Evolutionary conservation across 2,797 vertebrate genomes (phyloP), one percentile per base, ranked within the genome.

Genomic region (Crocidura indochinensis): DNA sequence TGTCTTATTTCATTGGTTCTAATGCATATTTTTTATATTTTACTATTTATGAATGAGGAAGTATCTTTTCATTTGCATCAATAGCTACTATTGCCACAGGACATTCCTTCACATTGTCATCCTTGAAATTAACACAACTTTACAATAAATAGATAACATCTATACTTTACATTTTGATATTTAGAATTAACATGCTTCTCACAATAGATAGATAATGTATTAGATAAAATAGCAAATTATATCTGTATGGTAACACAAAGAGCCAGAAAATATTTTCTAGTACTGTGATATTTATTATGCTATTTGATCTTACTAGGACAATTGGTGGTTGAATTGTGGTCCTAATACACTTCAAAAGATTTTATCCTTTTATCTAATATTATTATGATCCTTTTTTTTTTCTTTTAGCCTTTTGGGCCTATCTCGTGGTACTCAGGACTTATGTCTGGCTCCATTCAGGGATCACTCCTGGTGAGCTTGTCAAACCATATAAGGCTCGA

Each of bases 21-120:
- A 81, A 73, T 51, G 77, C 1, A 71, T 2, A 69, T 85, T 44
- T 83, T 31, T 75, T n/a, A 46, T 72, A 93, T 46, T 82, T 90
- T 83, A 89, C 64, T 20, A 76, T 73, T 20, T 51, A 26, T 44
- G 27, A 80, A 93, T 91, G 38, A 87, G 51, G 14, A 83, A 8
- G 12, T 24, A 9, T 24, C 29, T 90, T 90, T 92, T 27, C 12
- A n/a, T 64, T 92, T 94, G 62, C 27, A 9, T 80, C 46, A 75
- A n/a, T 17, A 51, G 3, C 19, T 78, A 64, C 1, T 84, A 11
- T 22, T 62, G 27, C 26, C 17, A 51, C 22, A 87, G 49, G 20
- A 8, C 53, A 46, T 68, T 68, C 27, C 74, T 56, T 84, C 46
- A 29, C 11, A 51, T 86, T 84, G 67, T 2, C 2, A 60, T 67